Evolutionary conservation across 2,797 vertebrate species (phyloP).

Genomic region (Danio tinwini): DNA sequence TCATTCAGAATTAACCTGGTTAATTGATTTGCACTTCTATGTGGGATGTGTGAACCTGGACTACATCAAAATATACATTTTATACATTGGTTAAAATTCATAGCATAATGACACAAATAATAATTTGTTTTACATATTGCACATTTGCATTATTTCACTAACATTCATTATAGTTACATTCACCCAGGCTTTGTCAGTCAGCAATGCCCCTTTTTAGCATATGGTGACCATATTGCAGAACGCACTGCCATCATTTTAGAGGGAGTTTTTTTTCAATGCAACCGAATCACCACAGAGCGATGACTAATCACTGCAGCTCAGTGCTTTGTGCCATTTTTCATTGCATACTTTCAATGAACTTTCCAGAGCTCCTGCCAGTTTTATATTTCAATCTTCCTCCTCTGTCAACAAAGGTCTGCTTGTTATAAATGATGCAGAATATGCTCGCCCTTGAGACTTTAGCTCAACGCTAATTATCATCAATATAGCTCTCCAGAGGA

Average conservation of each 20-base stretch:
- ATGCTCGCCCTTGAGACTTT: constrained; percentile 15
- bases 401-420: constrained; percentile 15
- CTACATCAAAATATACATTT: too few relatives aligned
- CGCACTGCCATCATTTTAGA: not conserved
- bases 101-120: too few relatives aligned
- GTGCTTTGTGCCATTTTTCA: not conserved
- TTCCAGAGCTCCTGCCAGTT: constrained; percentile 26
- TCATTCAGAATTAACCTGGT: too few relatives aligned
- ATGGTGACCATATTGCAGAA: constrained; percentile 17
- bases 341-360: constrained; percentile 17
- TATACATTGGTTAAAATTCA: too few relatives aligned
- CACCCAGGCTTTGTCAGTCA: not conserved
- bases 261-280: not conserved
- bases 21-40: too few relatives aligned
- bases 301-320: constrained; percentile 34
- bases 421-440: constrained; percentile 26
- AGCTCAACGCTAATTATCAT: constrained; percentile 13
- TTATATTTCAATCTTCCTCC: constrained; percentile 23
- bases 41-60: too few relatives aligned
- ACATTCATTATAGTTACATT: too few relatives aligned
- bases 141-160: too few relatives aligned
- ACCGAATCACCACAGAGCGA: constrained; percentile 18
- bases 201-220: not conserved
- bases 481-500: not conserved
- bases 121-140: too few relatives aligned